These are phyloP conservation scores for Turritopsis dohrnii DNA, from an alignment of 30 jellyfish, hydroid and myxozoan genomes.

Conservation along the genomic window DNA sequence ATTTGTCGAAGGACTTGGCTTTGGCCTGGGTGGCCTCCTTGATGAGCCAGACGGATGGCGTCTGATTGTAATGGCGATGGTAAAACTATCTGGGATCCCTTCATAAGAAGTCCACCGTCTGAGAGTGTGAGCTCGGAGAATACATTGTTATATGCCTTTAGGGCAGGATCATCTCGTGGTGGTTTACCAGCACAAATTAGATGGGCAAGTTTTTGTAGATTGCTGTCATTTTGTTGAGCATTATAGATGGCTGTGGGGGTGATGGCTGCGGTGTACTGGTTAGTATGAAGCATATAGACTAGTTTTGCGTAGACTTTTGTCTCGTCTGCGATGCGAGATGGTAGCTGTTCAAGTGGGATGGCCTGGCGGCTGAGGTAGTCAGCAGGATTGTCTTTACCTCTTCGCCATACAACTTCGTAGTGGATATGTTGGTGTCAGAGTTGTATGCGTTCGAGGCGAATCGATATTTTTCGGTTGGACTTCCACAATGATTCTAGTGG, in stretches of 20 bases:
- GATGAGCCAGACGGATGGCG: conserved; percentile 38
- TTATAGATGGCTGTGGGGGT: too few species aligned
- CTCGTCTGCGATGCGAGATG: background rate
- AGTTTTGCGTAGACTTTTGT: background rate
- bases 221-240: too few species aligned
- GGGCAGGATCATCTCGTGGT: too few species aligned
- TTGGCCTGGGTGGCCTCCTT: conserved; percentile 54
- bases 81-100: conserved; percentile 27
- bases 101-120: conserved; percentile 29
- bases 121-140: conserved; percentile 30
- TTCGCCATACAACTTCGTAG: background rate
- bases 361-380: too few species aligned
- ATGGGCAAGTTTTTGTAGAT: too few species aligned
- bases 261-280: too few species aligned
- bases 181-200: too few species aligned
- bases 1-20: conserved; percentile 25
- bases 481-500: conserved; percentile 23
- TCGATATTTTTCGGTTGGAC: conserved; percentile 17
- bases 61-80: conserved; percentile 21
- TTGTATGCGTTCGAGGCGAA: conserved; percentile 30
- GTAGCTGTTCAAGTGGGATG: background rate
- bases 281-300: background rate
- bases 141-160: background rate
- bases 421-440: conserved; percentile 14
- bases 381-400: background rate